phyloP scores from a whole-genome alignment of 2,113 vertebrate genomes.

The Scopus umbretta region DNA sequence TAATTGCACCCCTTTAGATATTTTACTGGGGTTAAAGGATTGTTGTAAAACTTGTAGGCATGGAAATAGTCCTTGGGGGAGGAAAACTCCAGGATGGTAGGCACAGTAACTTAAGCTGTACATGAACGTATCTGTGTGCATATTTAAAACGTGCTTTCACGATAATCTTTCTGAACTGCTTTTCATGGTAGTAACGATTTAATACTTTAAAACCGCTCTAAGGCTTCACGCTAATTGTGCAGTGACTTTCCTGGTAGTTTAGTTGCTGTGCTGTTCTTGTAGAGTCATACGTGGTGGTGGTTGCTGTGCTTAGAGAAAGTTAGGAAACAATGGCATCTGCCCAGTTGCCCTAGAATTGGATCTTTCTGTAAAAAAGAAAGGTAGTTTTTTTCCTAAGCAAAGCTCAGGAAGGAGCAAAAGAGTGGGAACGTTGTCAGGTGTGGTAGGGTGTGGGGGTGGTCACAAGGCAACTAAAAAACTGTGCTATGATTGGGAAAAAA shows the following conservation, averaged over 20 bases:
- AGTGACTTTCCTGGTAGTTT: background rate
- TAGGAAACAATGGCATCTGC: background rate
- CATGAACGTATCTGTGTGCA: rapidly evolving
- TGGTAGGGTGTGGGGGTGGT: rapidly evolving
- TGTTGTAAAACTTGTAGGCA: background rate
- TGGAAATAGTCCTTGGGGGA: background rate
- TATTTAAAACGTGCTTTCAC: background rate
- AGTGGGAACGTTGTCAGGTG: background rate
- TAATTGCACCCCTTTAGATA: background rate
- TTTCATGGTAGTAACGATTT: background rate
- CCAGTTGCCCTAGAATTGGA: background rate
- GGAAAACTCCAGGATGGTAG: background rate
- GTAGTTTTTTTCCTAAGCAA: background rate
- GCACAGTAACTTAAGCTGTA: background rate
- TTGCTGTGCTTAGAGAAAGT: background rate
- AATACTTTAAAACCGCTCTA: background rate
- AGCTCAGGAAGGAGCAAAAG: background rate
- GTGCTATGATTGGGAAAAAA: background rate
- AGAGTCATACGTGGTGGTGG: rapidly evolving
- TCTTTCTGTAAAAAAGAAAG: background rate
- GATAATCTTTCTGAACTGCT: background rate
- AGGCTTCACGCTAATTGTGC: background rate
- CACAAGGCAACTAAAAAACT: rapidly evolving
- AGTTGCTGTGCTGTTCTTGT: background rate
- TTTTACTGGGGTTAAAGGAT: rapidly evolving